Conservation (phyloP, 1,140 invertebrate species). For the Trypoxylus dichotomus region DNA sequence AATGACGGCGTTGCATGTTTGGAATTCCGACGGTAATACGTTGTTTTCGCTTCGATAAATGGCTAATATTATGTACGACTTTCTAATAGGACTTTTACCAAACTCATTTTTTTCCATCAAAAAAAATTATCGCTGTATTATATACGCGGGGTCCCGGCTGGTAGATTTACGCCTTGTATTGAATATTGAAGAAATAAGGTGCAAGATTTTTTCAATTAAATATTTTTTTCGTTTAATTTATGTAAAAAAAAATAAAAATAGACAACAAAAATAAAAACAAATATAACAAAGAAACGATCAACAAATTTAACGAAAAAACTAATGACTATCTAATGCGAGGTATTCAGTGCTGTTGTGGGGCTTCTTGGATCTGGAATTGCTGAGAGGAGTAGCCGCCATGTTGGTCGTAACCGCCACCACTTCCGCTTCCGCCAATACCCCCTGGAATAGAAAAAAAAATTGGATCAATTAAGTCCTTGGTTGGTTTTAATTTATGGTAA, state of each 20-base stretch:
- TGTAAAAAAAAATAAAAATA: background rate
- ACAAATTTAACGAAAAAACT: slow-evolving; percentile 4
- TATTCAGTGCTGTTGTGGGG: slow-evolving; percentile 16
- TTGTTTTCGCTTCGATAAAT: too few relatives aligned
- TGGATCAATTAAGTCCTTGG: too few relatives aligned
- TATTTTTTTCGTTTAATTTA: slow-evolving; percentile 10
- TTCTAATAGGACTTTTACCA: too few relatives aligned
- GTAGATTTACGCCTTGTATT: background rate
- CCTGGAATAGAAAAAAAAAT: background rate
- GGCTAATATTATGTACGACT: too few relatives aligned
- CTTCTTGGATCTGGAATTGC: background rate
- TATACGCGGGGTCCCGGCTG: background rate
- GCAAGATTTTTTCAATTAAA: background rate
- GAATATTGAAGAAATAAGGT: background rate
- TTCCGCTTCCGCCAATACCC: background rate
- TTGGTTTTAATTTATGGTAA: too few relatives aligned
- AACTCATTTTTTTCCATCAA: too few relatives aligned
- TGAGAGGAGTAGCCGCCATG: slow-evolving; percentile 12
- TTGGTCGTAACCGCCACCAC: slow-evolving; percentile 3
- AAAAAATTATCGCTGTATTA: background rate
- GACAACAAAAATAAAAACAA: slow-evolving; percentile 6
- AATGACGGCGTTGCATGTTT: too few relatives aligned
- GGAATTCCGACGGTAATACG: too few relatives aligned
- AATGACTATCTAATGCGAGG: slow-evolving; percentile 6
- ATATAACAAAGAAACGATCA: background rate